These are phyloP conservation scores for Emydura subglobosa DNA, from an alignment of 2,113 vertebrate species.

Conservation along the genomic window DNA sequence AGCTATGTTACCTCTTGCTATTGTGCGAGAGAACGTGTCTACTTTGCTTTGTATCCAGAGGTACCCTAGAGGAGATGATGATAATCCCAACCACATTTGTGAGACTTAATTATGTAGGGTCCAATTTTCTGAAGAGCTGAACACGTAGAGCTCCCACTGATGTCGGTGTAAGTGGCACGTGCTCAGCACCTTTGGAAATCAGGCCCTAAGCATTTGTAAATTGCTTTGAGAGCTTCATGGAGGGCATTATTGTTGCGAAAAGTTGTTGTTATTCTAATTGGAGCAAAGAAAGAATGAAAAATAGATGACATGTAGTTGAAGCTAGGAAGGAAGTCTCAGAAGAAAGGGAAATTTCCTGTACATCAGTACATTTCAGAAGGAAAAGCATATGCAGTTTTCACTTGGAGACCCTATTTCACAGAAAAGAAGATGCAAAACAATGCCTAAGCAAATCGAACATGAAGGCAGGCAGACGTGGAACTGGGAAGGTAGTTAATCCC, in stretches of 20 bases:
- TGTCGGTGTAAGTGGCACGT: neutral
- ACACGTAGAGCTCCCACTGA: neutral
- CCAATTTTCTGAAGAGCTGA: constrained; percentile 1
- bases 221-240: neutral
- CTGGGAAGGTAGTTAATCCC: constrained; percentile 28
- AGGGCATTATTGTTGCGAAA: neutral
- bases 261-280: constrained; percentile 1
- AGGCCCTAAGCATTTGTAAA: neutral
- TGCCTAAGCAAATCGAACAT: constrained; percentile 7
- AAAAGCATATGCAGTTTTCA: constrained; percentile 41
- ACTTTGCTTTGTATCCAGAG: constrained; percentile 40
- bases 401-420: constrained; percentile 40
- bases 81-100: neutral
- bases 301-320: constrained; percentile 21
- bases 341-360: neutral
- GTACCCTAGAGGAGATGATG: constrained; percentile 17
- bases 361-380: constrained; percentile 56
- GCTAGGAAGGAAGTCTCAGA: neutral
- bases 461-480: constrained; percentile 37
- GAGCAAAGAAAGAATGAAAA: neutral
- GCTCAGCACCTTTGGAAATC: neutral
- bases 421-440: constrained; percentile 29
- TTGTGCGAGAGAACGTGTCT: constrained; percentile 52
- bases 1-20: constrained; percentile 9
- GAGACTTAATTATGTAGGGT: constrained; percentile 23